Base-by-base conservation (phyloP, 2,888 invertebrate species). In the Nomada goodeniana region DNA sequence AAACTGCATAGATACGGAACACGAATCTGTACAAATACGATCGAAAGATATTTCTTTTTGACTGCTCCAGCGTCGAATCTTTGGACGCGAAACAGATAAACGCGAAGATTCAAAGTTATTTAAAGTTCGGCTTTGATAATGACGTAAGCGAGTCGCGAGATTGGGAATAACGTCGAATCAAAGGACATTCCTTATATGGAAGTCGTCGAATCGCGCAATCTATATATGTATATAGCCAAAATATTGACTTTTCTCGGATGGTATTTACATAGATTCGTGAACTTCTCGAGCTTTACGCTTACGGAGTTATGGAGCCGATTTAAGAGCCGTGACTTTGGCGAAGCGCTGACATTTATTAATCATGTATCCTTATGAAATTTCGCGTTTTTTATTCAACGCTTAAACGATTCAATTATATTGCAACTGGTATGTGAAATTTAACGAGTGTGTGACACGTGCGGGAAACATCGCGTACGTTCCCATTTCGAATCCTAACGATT, bases 81-180 rank as follows among this genome's bases (percentile, higher is more conserved):
- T 52, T 36, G 53, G 72, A 77, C 73, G 55, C 55, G 44, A 50
- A 29, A 57, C 18, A 70, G 79, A 76, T 60, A 65, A 76, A 76
- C 23, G 65, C n/a, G 29, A 69, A 69, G 67, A 53, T 57, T 42
- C 68, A 18, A 50, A 64, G 69, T 69, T 75, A 79, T 69, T 79
- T 79, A 53, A 69, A 75, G 60, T 74, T 47, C 44, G 26, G 63
- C 74, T 72, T 72, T 50, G 75, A 79, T 79, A 79, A 75, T 69
- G 68, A 44, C 63, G 57, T 18, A 57, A 74, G 13, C 23, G 42
- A 44, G 50, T 53, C 50, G 63, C 47, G n/a, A 23, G 57, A 75
- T 63, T 42, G 44, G 50, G 52, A 47, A 64, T 15, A 26, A 59
- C n/a, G 23, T 50, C 23, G 55, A 72, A 50, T 64, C 57, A 64